Evolutionary conservation across 2,888 invertebrate genomes (phyloP).

Genomic region (Acanthosepion lycidas): DNA sequence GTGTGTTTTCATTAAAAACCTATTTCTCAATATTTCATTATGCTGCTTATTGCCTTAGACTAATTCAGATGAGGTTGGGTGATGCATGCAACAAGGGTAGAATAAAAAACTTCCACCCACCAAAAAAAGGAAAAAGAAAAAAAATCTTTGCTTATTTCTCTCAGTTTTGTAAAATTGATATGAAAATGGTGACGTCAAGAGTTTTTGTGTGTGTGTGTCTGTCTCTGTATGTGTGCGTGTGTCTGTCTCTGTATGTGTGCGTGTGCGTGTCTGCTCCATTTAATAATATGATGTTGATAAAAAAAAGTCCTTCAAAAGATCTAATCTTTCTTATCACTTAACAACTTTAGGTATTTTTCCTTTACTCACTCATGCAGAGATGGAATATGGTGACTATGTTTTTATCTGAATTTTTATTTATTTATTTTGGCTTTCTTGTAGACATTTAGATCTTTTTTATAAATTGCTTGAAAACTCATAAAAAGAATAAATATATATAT

Average conservation of each 20-base stretch:
- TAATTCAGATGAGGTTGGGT: neutral
- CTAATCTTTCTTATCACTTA: neutral
- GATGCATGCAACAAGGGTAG: neutral
- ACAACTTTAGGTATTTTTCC: neutral
- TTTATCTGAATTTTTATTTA: neutral
- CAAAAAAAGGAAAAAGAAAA: neutral
- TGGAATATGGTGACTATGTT: neutral
- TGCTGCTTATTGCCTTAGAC: neutral
- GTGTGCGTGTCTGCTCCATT: neutral
- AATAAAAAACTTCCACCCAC: neutral
- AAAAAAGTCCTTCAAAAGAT: neutral
- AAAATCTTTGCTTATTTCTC: neutral
- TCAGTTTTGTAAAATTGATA: neutral
- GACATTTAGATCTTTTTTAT: neutral
- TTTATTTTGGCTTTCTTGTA: neutral
- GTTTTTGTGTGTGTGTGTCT: neutral
- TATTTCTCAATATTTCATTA: neutral
- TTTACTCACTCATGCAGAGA: conserved; percentile 4
- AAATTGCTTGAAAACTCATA: neutral
- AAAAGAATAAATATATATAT: neutral
- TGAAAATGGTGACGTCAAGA: neutral
- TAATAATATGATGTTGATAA: neutral
- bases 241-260: neutral
- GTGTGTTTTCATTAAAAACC: neutral
- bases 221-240: no score